These are phyloP conservation scores for Scaeva pyrastri DNA, from an alignment of 2,888 invertebrate genomes.

Conservation along the genomic window DNA sequence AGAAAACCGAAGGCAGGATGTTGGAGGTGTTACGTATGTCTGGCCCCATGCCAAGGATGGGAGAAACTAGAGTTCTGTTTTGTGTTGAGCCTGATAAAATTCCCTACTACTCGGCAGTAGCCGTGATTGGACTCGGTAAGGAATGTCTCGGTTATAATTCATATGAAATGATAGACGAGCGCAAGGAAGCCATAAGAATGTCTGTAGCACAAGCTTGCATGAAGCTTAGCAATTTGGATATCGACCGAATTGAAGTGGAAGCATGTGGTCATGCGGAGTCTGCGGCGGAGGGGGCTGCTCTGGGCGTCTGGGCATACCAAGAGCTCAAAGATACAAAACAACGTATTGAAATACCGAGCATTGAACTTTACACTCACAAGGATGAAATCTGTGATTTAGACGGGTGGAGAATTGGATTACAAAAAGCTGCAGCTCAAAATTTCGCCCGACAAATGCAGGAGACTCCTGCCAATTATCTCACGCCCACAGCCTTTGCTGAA, in stretches of 20 bases:
- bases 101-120: conserved; percentile 86
- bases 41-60: conserved; percentile 84
- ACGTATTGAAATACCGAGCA: conserved; percentile 77
- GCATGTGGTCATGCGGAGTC: conserved; percentile 90
- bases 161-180: conserved; percentile 89
- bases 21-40: conserved; percentile 85
- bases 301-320: conserved; percentile 89
- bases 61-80: conserved; percentile 87
- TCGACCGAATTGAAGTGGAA: conserved; percentile 88
- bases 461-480: conserved; percentile 91
- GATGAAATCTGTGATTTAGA: conserved; percentile 88
- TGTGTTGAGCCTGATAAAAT: conserved; percentile 85
- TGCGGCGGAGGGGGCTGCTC: conserved; percentile 90
- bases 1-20: conserved; percentile 85
- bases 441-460: conserved; percentile 91
- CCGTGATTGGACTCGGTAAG: conserved; percentile 89
- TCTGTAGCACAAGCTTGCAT: conserved; percentile 87
- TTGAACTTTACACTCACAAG: conserved; percentile 85
- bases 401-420: conserved; percentile 89
- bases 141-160: conserved; percentile 88
- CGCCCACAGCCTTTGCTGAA: conserved; percentile 91
- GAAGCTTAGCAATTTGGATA: conserved; percentile 85
- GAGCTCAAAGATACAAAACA: conserved; percentile 80
- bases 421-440: conserved; percentile 92
- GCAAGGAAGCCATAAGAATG: conserved; percentile 89